Conservation (phyloP, 2,888 invertebrate genomes). For the Lasioglossum villosulum region DNA sequence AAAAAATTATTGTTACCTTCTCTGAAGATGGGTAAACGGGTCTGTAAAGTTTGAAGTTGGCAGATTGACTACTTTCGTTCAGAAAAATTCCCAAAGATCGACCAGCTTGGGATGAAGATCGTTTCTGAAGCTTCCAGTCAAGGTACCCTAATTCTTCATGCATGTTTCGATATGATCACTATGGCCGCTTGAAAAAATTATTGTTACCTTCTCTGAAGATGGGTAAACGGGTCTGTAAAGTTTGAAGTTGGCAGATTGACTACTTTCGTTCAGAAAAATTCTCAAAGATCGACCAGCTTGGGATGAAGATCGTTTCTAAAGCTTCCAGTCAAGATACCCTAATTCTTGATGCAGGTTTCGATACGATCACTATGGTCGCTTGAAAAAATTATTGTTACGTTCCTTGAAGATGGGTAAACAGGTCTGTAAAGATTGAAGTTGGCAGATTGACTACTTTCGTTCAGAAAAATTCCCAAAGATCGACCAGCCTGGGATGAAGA, state of each 20-base stretch:
- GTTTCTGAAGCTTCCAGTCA: not conserved
- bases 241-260: not conserved
- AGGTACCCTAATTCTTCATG: no score
- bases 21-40: not conserved
- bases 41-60: not conserved
- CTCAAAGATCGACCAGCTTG: not conserved
- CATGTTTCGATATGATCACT: no score
- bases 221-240: not conserved
- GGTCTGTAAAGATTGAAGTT: not conserved
- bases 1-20: not conserved
- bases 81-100: not conserved
- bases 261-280: not conserved
- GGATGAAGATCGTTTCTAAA: not conserved
- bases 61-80: not conserved
- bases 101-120: not conserved
- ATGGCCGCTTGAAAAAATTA: not conserved
- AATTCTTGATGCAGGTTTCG: no score
- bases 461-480: not conserved
- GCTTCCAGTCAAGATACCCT: not conserved
- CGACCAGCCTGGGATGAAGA: not conserved
- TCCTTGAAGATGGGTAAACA: not conserved
- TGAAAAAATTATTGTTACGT: not conserved
- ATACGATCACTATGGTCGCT: no score
- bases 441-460: not conserved
- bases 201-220: not conserved